Base-by-base conservation (phyloP, 92 coral and sea anemone genomes). In the Porites divaricata region DNA sequence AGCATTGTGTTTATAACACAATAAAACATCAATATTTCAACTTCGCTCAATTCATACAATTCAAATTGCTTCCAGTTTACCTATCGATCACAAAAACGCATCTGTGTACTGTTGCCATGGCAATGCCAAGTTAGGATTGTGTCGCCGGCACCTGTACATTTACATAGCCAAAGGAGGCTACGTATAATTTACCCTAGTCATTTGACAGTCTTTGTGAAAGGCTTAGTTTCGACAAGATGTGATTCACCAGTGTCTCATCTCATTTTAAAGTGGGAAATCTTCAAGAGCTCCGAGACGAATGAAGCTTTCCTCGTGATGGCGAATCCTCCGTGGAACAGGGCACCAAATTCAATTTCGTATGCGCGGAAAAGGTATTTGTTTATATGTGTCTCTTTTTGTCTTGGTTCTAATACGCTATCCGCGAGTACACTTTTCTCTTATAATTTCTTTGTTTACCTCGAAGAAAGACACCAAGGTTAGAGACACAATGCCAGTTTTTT, bases 251-350 rank as follows among this genome's bases (percentile, higher is more conserved):
- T 61, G 56, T 57, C 57, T 35, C 58, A 20, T 62, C 70, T 45
- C 15, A 25, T 6, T 24, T 50, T 16, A 72, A 73, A 72, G 86
- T 59, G 63, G 69, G 51, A 56, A 71, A 25, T 58, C 52, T 51
- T 72, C 64, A 64, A 61, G 57, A 71, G 58, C 41, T 6, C 22
- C 15, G 22, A 72, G 63, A 8, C 86, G 79, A 14, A 72, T 73
- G 86, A 80, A 68, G 63, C 67, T 25, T 16, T 28, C 63, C 26
- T 15, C 45, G 12, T 8, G 14, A 91, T 91, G 95, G 95, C 92
- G 21, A 90, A 88, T 70, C 95, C 95, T 20, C 95, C 95, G 1
- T 91, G 95, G 95, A 90, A 87, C 22, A 91, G 81, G 67, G 95
- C 84, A 53, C 90, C 92, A 0, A 19, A 71, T 20, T 82, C 86